phyloP scores from a whole-genome alignment of 2,888 invertebrate species.

The Xiphydria camelus region DNA sequence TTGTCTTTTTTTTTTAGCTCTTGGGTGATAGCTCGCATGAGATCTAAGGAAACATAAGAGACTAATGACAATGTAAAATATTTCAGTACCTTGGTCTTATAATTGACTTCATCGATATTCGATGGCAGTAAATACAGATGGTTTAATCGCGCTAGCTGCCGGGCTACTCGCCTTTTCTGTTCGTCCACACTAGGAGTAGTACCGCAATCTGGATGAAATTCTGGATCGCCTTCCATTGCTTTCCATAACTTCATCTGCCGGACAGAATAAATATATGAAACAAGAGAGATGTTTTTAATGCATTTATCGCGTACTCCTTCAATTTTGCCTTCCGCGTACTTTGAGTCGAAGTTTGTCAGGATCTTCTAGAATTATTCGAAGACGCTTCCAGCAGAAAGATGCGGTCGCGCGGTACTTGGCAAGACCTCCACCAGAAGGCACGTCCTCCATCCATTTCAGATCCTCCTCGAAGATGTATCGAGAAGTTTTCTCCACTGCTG shows the following conservation, averaged over 20 bases:
- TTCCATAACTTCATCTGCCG: conserved; percentile 78
- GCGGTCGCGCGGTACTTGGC: conserved; percentile 61
- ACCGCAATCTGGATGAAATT: conserved; percentile 67
- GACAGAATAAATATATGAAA: conserved; percentile 23
- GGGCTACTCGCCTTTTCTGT: conserved; percentile 71
- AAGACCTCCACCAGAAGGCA: conserved; percentile 57
- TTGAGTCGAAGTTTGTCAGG: conserved; percentile 61
- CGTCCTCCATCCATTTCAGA: conserved; percentile 39
- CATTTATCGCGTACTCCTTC: no score
- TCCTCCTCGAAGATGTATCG: conserved; percentile 23
- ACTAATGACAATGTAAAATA: conserved; percentile 3
- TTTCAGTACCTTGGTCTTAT: conserved; percentile 65
- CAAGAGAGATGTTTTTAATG: background rate
- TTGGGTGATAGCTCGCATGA: background rate
- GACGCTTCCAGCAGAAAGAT: conserved; percentile 63
- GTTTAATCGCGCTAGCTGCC: conserved; percentile 69
- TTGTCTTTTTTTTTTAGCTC: no score
- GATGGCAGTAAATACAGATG: conserved; percentile 68
- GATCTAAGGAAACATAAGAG: conserved; percentile 3
- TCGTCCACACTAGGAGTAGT: conserved; percentile 71
- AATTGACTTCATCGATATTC: conserved; percentile 65
- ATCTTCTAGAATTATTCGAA: conserved; percentile 62
- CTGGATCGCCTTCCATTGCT: conserved; percentile 76
- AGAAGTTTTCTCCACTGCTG: conserved; percentile 1
- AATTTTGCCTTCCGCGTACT: no score